phyloP scores from a whole-genome alignment of 2,888 invertebrate species.

The Eristalis intricaria region DNA sequence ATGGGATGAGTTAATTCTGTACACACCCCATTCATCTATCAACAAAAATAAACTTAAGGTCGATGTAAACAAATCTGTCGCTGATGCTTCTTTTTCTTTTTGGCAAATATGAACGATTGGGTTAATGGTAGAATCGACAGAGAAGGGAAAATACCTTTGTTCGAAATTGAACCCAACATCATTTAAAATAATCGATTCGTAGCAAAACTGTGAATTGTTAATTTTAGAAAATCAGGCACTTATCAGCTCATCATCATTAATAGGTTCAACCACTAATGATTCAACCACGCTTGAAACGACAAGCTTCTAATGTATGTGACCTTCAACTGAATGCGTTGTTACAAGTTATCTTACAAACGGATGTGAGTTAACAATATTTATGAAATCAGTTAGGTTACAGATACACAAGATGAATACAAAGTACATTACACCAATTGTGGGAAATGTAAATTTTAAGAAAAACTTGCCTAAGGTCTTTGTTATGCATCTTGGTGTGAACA shows the following conservation, averaged over 20 bases:
- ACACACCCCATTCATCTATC: no score
- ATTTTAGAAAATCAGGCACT: not conserved
- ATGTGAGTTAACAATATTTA: not conserved
- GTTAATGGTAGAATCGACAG: no score
- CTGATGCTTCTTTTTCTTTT: no score
- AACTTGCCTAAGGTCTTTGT: not conserved
- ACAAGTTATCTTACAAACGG: not conserved
- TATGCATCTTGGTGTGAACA: not conserved
- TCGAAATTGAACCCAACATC: no score
- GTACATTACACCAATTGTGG: not conserved
- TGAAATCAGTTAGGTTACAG: not conserved
- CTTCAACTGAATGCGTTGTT: not conserved
- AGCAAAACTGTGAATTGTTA: not conserved
- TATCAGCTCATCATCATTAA: not conserved
- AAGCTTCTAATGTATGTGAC: not conserved
- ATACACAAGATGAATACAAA: not conserved
- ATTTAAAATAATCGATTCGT: not conserved
- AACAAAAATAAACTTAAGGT: no score
- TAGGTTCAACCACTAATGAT: not conserved
- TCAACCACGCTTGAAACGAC: not conserved
- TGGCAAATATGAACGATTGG: no score
- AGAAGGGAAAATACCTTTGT: no score
- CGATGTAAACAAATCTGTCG: no score
- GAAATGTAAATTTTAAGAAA: not conserved
- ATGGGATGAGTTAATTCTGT: no score